Conservation (phyloP, 2,888 invertebrate species). For the Eilema depressum region DNA sequence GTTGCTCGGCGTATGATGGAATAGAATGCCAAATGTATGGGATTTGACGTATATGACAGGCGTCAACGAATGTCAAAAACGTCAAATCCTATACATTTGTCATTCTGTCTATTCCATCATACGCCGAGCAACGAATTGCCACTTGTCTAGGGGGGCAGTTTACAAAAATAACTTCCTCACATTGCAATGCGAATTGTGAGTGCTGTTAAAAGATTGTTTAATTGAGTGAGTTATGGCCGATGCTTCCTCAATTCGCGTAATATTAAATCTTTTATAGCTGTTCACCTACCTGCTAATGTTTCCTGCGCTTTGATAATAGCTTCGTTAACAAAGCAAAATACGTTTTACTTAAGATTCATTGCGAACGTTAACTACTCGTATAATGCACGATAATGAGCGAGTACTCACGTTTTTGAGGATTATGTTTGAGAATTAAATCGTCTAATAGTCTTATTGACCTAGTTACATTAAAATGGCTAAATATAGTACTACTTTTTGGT, state of each 20-base stretch:
- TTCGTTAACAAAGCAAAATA: conserved; percentile 51
- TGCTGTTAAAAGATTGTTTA: conserved; percentile 59
- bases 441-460: conserved; percentile 38
- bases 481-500: conserved; percentile 31
- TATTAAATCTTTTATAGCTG: conserved; percentile 61
- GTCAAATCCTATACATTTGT: no score
- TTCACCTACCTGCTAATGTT: conserved; percentile 55
- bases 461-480: conserved; percentile 22
- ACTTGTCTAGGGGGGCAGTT: no score
- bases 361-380: conserved; percentile 40
- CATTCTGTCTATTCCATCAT: no score
- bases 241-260: conserved; percentile 65
- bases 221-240: conserved; percentile 62
- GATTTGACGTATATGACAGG: no score
- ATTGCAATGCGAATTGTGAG: conserved; percentile 43
- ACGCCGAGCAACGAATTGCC: no score
- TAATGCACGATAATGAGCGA: conserved; percentile 47
- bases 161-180: conserved; percentile 63
- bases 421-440: conserved; percentile 35
- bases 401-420: conserved; percentile 26
- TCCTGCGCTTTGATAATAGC: conserved; percentile 63
- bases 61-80: no score
- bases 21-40: no score
- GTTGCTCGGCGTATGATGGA: no score
- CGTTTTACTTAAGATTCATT: conserved; percentile 47